Percentiles rank a stretch among this genome's conserved stretches.
phyloP scores from a whole-genome alignment of 2,888 invertebrate genomes.

The Tinea pellionella region DNA sequence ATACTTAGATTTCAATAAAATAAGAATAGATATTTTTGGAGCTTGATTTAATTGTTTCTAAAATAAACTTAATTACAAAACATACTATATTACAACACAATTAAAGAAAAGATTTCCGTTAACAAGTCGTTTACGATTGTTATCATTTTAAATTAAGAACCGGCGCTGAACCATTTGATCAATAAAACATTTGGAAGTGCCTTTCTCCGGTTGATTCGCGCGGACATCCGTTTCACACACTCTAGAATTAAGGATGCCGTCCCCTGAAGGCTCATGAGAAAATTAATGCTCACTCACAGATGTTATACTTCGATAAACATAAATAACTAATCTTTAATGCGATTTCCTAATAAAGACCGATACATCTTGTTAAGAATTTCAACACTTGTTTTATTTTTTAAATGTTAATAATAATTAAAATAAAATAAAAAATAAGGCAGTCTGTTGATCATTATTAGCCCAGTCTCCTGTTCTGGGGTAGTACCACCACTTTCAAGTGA shows the following conservation, averaged over 20 bases:
- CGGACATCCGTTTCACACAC: slow-evolving; percentile 48
- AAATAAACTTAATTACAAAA: background rate
- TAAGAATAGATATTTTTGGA: no score
- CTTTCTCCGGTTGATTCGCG: slow-evolving; percentile 29
- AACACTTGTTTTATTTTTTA: background rate
- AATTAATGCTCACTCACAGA: slow-evolving; percentile 25
- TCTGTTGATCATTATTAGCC: no score
- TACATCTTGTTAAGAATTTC: background rate
- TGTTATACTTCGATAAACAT: background rate
- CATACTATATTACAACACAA: background rate
- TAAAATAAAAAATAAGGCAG: no score
- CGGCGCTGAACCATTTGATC: slow-evolving; percentile 21
- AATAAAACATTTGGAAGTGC: slow-evolving; percentile 39
- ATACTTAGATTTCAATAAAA: no score
- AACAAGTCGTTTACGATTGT: background rate
- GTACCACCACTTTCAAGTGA: no score
- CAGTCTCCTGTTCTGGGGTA: no score
- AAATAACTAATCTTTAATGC: background rate
- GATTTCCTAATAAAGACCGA: background rate
- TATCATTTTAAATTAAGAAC: slow-evolving; percentile 7
- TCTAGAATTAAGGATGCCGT: slow-evolving; percentile 33
- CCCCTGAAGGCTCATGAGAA: slow-evolving; percentile 31
- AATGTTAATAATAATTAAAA: no score
- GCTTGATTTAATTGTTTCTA: background rate
- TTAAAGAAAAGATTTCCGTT: background rate